Base-by-base conservation (phyloP, 2,113 vertebrate species). In the Probosciger aterrimus region DNA sequence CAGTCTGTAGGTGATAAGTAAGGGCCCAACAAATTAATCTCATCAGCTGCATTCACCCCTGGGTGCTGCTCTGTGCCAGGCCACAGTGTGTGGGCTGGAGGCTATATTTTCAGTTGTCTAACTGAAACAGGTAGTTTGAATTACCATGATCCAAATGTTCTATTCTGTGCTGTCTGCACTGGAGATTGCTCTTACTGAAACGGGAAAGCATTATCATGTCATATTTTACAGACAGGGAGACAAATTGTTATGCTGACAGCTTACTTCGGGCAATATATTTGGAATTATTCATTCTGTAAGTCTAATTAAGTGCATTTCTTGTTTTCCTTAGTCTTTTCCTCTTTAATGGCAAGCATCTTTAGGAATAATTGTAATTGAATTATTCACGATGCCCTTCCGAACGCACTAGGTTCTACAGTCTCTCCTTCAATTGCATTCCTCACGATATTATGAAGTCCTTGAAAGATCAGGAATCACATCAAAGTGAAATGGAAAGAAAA, bases 81-180 rank as follows among this genome's bases (percentile, higher is more conserved):
- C 96, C 97, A 96, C 96, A 97, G 82, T 44, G 97, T 96, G 97
- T 96, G 97, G 97, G 97, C 93, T 93, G 96, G 68, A 94, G 84
- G 68, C 96, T 96, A 97, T 97, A 97, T 98, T 97, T 97, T 97
- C 95, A 93, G 94, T 93, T 94, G 92, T 93, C 95, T 86, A 77
- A 94, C 92, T 97, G 91, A 96, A 96, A 97, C 94, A 74, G 96
- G 95, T 63, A 92, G 96, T 97, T 97, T 96, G 96, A 97, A 95
- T 96, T 82, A 84, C 59, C 92, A 93, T 87, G 96, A 59, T 91
- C 96, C 88, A 89, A 96, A 88, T 77, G 82, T 90, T 94, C 95
- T 96, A 95, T 97, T 92, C 89, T 93, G 81, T 95, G 90, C 97
- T 97, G 96, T 97, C 97, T 97, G 96, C 50, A 16, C 25, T 64